Evolutionary conservation across 1,140 invertebrate genomes (phyloP).

Genomic region (Plectrocnemia conspersa): DNA sequence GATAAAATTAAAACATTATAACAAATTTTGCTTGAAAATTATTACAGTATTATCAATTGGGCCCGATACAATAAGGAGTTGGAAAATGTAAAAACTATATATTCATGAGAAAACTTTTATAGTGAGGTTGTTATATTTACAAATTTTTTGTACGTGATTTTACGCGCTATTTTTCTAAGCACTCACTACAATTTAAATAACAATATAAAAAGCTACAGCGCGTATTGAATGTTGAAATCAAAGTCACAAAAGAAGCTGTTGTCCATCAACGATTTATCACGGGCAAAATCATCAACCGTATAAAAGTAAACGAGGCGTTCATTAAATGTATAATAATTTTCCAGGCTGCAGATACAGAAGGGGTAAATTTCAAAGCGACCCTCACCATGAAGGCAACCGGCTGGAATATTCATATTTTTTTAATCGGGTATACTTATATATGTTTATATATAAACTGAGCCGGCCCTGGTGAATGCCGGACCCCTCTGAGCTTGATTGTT

Average conservation of each 20-base stretch:
- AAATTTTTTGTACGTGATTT: too few species aligned
- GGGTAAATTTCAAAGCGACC: conserved; percentile 14
- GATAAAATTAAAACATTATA: conserved; percentile 29
- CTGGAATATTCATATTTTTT: conserved; percentile 2
- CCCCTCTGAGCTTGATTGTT: too few species aligned
- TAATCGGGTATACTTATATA: not conserved
- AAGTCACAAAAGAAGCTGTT: too few species aligned
- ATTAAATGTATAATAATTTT: conserved; percentile 18
- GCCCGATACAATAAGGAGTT: not conserved
- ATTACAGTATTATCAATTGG: not conserved
- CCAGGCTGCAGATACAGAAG: too few species aligned
- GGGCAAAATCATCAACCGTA: too few species aligned
- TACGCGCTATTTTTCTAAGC: too few species aligned
- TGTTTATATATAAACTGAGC: too few species aligned
- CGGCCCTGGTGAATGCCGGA: too few species aligned
- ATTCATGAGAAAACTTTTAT: not conserved
- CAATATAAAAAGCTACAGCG: too few species aligned
- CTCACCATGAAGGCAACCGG: conserved; percentile 6
- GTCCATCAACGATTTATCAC: too few species aligned
- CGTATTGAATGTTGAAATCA: too few species aligned
- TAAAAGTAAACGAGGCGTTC: conserved; percentile 20
- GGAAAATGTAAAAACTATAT: not conserved
- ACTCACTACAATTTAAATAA: too few species aligned
- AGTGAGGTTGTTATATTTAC: not conserved
- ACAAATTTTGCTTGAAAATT: not conserved